A percentile compares a stretch with the other conserved stretches of the same genome.
Evolutionary conservation across 1,140 invertebrate genomes (phyloP).

Genomic region (Diploscapter pachys): DNA sequence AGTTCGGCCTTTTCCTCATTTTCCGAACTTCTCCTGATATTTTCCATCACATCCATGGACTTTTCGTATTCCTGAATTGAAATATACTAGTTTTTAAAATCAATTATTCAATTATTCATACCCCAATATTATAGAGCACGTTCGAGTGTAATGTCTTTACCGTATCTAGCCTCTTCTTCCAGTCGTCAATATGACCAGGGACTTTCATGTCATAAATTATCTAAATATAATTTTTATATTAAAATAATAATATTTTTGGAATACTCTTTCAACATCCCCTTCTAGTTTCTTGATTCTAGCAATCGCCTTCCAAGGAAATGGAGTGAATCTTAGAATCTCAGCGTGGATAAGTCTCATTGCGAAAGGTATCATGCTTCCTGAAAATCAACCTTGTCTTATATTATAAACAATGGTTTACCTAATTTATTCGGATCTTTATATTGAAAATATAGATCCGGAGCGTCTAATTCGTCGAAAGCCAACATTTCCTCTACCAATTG

Average conservation of each 20-base stretch:
- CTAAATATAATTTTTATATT: conserved; percentile 1
- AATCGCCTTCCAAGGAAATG: conserved; percentile 35
- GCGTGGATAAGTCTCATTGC: conserved; percentile 44
- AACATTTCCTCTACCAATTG: conserved; percentile 43
- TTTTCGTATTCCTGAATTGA: conserved; percentile 32
- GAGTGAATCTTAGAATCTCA: conserved; percentile 40
- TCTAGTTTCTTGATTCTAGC: conserved; percentile 35
- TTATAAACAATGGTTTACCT: not conserved
- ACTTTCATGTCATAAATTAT: conserved; percentile 14
- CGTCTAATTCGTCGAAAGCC: conserved; percentile 49
- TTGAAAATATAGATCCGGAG: conserved; percentile 49
- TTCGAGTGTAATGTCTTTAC: conserved; percentile 33
- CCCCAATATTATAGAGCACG: conserved; percentile 30
- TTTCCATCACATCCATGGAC: conserved; percentile 17
- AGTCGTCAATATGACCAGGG: conserved; percentile 19
- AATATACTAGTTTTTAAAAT: not conserved
- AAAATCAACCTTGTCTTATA: conserved; percentile 1
- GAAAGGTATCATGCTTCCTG: conserved; percentile 44
- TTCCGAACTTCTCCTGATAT: conserved; percentile 6
- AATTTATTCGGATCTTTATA: conserved; percentile 29
- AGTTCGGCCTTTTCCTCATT: conserved; percentile 3
- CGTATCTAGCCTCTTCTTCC: conserved; percentile 36
- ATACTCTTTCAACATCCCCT: conserved; percentile 19
- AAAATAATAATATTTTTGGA: not conserved
- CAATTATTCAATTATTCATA: not conserved